Conservation (phyloP, 2,797 vertebrate genomes). For the Uromys caudimaculatus region DNA sequence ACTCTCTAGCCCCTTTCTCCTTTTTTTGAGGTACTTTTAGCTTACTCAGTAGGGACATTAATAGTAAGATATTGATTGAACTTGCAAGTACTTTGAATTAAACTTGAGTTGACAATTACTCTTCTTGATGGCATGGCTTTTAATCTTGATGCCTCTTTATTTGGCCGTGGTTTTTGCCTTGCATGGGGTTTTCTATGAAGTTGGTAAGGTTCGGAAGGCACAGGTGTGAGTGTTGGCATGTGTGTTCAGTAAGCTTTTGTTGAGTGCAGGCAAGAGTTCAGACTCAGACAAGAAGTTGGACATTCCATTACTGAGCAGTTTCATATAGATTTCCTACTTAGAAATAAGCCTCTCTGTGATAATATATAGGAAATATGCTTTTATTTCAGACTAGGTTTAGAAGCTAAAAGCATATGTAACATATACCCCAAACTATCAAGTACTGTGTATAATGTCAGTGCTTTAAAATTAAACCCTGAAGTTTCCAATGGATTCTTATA, state of each 20-base stretch:
- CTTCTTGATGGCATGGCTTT: neutral
- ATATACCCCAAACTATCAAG: neutral
- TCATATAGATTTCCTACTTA: neutral
- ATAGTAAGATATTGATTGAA: neutral
- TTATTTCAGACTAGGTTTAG: neutral
- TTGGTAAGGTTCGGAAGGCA: neutral
- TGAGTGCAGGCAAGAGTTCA: neutral
- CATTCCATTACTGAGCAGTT: neutral
- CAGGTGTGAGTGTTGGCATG: neutral
- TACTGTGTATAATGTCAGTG: neutral
- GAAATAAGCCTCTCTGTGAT: neutral
- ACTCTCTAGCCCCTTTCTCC: neutral
- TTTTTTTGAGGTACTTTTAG: neutral
- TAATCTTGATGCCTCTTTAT: neutral
- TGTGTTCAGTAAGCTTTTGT: neutral
- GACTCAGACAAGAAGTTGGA: neutral
- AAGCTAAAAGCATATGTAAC: neutral
- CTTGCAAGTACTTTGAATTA: neutral
- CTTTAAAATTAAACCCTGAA: conserved; percentile 50
- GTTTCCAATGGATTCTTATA: conserved; percentile 14
- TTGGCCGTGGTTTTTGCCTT: neutral
- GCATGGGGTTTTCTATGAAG: neutral
- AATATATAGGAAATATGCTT: neutral
- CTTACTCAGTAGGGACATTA: neutral
- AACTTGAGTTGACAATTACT: neutral